Base-by-base conservation (phyloP, 2,113 vertebrate species). In the Pachypanchax playfairii region DNA sequence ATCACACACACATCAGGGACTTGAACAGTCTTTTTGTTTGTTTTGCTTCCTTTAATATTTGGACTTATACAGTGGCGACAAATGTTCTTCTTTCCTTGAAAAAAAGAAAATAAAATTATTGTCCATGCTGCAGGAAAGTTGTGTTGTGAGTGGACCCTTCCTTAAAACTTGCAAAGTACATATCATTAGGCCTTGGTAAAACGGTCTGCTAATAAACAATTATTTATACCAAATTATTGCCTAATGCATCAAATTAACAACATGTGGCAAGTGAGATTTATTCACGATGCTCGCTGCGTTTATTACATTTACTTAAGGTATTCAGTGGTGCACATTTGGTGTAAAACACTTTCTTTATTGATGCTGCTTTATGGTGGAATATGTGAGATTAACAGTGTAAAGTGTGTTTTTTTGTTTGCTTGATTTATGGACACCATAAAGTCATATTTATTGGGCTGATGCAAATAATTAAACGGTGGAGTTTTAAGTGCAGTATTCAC, bases 181-280 rank as follows among this genome's bases (percentile, higher is more conserved):
- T 68, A 85, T 89, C 83, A 90, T 90, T 93, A 95, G 94, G 93
- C 91, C 92, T 91, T 87, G 80, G 90, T 92, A 93, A 91, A 92
- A 91, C 89, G 89, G 91, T 93, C 92, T 84, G 93, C 94, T 95
- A 96, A 96, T 98, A 98, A 98, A 98, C 94, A 97, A 93, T 97
- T 98, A 98, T 98, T 98, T 97, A 97, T 95, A 93, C 92, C 94
- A 94, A 95, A 98, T 96, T 95, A 96, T 97, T 94, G 93, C 94
- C 96, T 94, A 97, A 97, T 98, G 94, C 93, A 96, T 98, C 95
- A 98, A 95, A 97, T 97, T 98, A 98, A 98, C 95, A 96, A 93
- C 95, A 93, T 95, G 94, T 93, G 94, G 93, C 95, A 93, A 91
- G 93, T 92, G 93, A 95, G 95, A 98, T 98, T 96, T 98, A 98